Percentiles rank a stretch among this genome's conserved stretches.
phyloP scores from a whole-genome alignment of 2,797 vertebrate species.

The Morus bassanus region DNA sequence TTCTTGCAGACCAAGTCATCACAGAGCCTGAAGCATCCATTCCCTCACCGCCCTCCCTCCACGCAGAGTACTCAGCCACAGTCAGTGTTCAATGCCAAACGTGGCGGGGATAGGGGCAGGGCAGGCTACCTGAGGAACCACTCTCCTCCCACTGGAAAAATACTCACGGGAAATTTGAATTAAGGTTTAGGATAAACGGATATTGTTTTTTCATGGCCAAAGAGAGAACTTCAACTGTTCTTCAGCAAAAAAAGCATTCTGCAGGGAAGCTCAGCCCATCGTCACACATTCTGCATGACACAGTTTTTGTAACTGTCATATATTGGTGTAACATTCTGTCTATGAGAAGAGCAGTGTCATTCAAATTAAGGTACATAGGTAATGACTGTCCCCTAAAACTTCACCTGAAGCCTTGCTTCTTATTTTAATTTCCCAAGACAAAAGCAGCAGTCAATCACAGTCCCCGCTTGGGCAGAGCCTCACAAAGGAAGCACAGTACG shows the following conservation, averaged over 20 bases:
- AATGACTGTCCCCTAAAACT: background rate
- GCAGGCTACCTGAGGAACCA: fast-evolving
- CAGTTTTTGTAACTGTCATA: background rate
- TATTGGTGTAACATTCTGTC: no score
- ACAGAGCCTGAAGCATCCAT: background rate
- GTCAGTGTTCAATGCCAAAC: background rate
- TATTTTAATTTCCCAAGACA: background rate
- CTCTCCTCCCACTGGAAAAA: background rate
- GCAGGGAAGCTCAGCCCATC: background rate
- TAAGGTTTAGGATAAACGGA: background rate
- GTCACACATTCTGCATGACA: background rate
- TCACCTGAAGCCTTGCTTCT: background rate
- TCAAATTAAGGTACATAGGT: background rate
- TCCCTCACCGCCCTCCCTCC: background rate
- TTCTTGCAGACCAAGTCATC: background rate
- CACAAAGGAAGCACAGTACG: background rate
- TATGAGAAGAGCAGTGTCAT: background rate
- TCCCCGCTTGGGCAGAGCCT: background rate
- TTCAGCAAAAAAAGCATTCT: background rate
- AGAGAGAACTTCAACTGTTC: background rate
- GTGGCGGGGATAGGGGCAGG: background rate
- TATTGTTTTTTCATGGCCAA: background rate
- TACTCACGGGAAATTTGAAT: background rate
- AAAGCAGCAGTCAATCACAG: background rate
- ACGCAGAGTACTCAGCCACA: background rate